phyloP scores from a whole-genome alignment of 2,888 invertebrate genomes.

The Boloria euphrosyne region DNA sequence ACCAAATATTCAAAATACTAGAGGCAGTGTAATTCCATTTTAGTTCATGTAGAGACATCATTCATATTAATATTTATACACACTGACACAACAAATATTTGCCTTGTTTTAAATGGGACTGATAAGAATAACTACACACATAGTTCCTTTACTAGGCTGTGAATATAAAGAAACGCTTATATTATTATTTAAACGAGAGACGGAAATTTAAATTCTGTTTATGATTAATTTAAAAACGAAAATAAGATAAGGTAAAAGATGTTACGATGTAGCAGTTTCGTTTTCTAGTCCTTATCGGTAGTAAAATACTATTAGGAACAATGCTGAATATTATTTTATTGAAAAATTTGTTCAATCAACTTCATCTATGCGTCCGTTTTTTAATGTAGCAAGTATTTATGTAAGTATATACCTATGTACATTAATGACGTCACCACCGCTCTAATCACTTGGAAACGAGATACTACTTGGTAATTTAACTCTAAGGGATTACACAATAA shows the following conservation, averaged over 20 bases:
- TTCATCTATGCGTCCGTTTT: too few relatives aligned
- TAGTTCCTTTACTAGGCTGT: not conserved
- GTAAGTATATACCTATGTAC: too few relatives aligned
- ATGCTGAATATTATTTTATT: too few relatives aligned
- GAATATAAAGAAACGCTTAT: constrained; percentile 7
- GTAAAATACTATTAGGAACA: too few relatives aligned
- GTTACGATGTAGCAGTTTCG: too few relatives aligned
- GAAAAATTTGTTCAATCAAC: too few relatives aligned
- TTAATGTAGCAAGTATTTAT: too few relatives aligned
- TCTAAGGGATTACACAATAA: constrained; percentile 3
- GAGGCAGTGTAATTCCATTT: not conserved
- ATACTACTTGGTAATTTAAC: constrained; percentile 1
- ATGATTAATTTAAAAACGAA: too few relatives aligned
- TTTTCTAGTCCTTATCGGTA: too few relatives aligned
- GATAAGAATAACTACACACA: constrained; percentile 2
- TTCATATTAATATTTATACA: not conserved
- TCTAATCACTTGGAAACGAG: constrained; percentile 1
- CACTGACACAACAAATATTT: constrained; percentile 16
- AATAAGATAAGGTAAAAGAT: too few relatives aligned
- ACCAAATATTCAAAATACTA: not conserved
- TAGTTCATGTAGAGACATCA: not conserved
- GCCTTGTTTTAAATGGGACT: constrained; percentile 2
- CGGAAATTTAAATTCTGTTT: too few relatives aligned
- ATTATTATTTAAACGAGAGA: not conserved
- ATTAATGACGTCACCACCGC: not conserved